These are phyloP conservation scores for Aproaerema taeniolella DNA, from an alignment of 2,888 invertebrate species.

Conservation along the genomic window DNA sequence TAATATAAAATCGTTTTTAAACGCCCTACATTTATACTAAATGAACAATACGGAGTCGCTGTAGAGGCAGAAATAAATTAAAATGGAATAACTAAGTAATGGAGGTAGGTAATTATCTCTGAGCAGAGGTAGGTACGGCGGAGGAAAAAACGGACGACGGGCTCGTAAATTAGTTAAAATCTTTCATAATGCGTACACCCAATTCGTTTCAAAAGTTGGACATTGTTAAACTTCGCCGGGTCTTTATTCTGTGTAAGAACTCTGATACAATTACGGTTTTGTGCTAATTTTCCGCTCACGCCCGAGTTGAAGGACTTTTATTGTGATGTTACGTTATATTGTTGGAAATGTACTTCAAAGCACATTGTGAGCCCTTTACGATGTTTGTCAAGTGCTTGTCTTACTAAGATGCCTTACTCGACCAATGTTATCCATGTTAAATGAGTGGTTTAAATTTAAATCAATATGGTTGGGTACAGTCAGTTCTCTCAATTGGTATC, in stretches of 20 bases:
- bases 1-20: not conserved
- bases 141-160: conserved; percentile 4
- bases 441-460: too few species aligned
- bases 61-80: conserved; percentile 7
- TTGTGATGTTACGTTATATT: not conserved
- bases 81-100: conserved; percentile 13
- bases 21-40: conserved; percentile 2
- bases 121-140: not conserved
- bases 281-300: conserved; percentile 7
- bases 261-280: conserved; percentile 8
- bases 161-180: conserved; percentile 10
- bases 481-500: too few species aligned
- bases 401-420: not conserved
- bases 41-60: conserved; percentile 6
- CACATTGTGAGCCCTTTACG: not conserved
- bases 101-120: conserved; percentile 12
- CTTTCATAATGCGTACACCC: conserved; percentile 10
- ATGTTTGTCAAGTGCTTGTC: not conserved
- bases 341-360: not conserved
- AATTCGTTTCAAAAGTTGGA: conserved; percentile 7
- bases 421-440: not conserved
- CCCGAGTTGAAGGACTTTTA: not conserved
- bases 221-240: conserved; percentile 6
- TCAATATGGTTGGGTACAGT: too few species aligned
- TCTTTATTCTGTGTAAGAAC: conserved; percentile 7